A percentile compares a stretch with the other conserved stretches of the same genome.
These are phyloP conservation scores for Drosophila triauraria DNA, from an alignment of 1,140 invertebrate genomes.

Conservation along the genomic window DNA sequence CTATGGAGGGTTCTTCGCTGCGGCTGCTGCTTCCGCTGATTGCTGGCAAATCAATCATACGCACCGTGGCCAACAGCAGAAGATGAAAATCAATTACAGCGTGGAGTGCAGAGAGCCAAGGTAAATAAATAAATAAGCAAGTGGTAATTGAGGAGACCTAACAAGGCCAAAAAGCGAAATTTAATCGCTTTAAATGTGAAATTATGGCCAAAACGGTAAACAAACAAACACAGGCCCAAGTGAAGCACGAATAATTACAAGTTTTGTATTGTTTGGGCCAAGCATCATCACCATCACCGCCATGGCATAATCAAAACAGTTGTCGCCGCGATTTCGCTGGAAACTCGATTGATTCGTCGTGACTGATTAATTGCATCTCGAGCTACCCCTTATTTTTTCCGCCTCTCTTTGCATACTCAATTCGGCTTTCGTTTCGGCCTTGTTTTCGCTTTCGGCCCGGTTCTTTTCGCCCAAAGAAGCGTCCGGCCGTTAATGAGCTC, in stretches of 20 bases:
- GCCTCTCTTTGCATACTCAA: conserved; percentile 32
- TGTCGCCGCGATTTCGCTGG: conserved; percentile 63
- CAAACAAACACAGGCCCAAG: conserved; percentile 29
- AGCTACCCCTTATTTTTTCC: conserved; percentile 12
- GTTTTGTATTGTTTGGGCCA: conserved; percentile 28
- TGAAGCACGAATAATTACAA: conserved; percentile 53
- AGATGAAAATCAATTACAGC: conserved; percentile 45
- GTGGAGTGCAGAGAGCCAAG: conserved; percentile 18
- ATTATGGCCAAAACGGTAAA: conserved; percentile 60
- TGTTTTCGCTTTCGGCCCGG: conserved; percentile 54
- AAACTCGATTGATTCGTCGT: conserved; percentile 58
- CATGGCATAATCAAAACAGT: conserved; percentile 66
- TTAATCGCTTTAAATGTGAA: conserved; percentile 81
- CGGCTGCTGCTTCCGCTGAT: conserved; percentile 7
- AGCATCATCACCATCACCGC: neutral
- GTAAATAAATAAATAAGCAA: conserved; percentile 50
- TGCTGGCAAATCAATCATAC: conserved; percentile 51
- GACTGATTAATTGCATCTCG: conserved; percentile 72
- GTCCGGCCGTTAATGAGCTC: conserved; percentile 59
- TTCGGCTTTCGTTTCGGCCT: conserved; percentile 60
- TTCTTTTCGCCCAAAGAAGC: conserved; percentile 35
- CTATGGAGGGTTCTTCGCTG: conserved; percentile 14
- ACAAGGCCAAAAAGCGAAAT: conserved; percentile 74
- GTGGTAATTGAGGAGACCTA: conserved; percentile 50
- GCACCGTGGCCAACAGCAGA: conserved; percentile 26